A percentile compares a stretch with the other conserved stretches of the same genome.
Evolutionary conservation across 1,140 invertebrate genomes (phyloP).

Genomic region (Drosophila albomicans): DNA sequence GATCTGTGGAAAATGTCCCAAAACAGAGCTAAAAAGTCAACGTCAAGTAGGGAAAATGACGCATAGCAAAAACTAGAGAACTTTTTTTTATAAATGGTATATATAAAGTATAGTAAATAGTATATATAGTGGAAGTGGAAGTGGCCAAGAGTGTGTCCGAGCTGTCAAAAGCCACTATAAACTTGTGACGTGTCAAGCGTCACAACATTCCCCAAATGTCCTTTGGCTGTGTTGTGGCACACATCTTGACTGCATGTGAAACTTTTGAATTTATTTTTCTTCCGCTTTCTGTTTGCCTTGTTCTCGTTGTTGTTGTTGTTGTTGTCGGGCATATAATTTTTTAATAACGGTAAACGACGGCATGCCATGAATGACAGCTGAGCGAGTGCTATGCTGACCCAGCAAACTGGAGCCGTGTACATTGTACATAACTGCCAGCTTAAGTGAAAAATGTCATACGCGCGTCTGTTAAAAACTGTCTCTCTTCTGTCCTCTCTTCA

Average conservation of each 20-base stretch:
- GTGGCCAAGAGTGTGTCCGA: conserved; percentile 71
- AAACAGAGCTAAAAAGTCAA: conserved; percentile 13
- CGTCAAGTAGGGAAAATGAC: conserved; percentile 2
- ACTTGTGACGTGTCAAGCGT: conserved; percentile 83
- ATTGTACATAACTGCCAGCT: conserved; percentile 75
- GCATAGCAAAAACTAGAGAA: conserved; percentile 17
- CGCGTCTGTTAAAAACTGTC: conserved; percentile 45
- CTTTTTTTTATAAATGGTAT: conserved; percentile 39
- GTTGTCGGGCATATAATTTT: conserved; percentile 67
- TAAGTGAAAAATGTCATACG: conserved; percentile 81
- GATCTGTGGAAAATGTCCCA: conserved; percentile 40
- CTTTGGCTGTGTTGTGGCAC: neutral
- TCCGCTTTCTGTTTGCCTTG: conserved; percentile 31
- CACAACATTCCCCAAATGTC: conserved; percentile 57
- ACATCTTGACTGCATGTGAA: conserved; percentile 58
- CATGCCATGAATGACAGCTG: conserved; percentile 70
- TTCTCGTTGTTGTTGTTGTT: conserved; percentile 3
- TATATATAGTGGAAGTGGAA: conserved; percentile 22
- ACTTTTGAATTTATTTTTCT: conserved; percentile 74
- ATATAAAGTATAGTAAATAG: too few species aligned
- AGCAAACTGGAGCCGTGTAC: conserved; percentile 15
- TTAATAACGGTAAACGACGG: conserved; percentile 81
- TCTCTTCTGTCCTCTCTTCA: neutral
- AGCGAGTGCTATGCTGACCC: conserved; percentile 52
- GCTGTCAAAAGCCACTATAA: conserved; percentile 85